Evolutionary conservation across 2,797 vertebrate species (phyloP).

Genomic region (Oreortyx pictus): DNA sequence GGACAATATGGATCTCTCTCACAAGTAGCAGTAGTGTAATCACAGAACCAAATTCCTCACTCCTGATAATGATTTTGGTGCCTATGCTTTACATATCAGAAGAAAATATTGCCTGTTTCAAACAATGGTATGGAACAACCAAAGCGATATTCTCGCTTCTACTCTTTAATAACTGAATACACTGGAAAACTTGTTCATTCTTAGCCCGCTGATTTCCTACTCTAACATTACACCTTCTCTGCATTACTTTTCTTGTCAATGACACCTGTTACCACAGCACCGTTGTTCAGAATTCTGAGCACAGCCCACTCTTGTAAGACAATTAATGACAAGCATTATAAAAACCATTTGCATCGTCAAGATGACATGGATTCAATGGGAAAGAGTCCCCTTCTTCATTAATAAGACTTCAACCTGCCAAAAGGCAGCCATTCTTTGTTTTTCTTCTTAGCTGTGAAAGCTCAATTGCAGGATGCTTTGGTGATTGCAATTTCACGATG

Average conservation of each 20-base stretch:
- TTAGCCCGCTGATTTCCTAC: background rate
- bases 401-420: constrained; percentile 11
- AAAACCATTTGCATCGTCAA: background rate
- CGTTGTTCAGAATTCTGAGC: background rate
- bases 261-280: background rate
- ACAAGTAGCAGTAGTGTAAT: constrained; percentile 20
- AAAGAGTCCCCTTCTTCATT: constrained; percentile 50
- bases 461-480: constrained; percentile 72
- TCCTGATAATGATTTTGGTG: background rate
- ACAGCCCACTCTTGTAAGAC: constrained; percentile 17
- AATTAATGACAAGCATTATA: constrained; percentile 41
- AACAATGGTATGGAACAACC: background rate
- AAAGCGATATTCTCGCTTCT: background rate
- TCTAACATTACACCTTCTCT: background rate
- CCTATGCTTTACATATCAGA: background rate
- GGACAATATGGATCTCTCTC: background rate
- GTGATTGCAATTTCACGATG: constrained; percentile 68
- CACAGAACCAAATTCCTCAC: background rate
- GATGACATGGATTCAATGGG: constrained; percentile 23
- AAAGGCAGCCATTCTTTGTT: constrained; percentile 19
- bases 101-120: background rate
- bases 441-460: constrained; percentile 49
- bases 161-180: background rate
- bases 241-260: background rate
- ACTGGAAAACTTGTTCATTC: background rate